These are phyloP conservation scores for Epistrophe grossulariae DNA, from an alignment of 2,888 invertebrate species.

Conservation along the genomic window DNA sequence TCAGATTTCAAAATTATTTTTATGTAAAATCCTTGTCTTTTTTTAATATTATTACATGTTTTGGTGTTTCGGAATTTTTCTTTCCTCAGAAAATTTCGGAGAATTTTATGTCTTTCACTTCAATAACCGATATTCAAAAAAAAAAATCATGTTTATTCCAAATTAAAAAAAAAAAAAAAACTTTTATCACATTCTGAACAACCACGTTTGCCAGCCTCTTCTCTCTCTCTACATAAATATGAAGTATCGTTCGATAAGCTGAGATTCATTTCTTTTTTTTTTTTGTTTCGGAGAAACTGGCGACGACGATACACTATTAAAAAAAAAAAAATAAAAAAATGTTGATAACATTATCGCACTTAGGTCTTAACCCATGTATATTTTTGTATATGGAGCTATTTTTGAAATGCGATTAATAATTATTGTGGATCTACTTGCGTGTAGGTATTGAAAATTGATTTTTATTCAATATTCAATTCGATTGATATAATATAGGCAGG, in stretches of 20 bases:
- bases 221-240: not conserved
- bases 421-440: slow-evolving; percentile 17
- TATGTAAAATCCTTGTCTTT: not conserved
- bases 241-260: slow-evolving; percentile 14
- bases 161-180: not conserved
- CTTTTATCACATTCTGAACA: not conserved
- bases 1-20: not conserved
- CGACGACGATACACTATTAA: slow-evolving; percentile 51
- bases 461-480: not conserved
- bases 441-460: not conserved
- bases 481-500: not conserved
- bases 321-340: slow-evolving; percentile 27
- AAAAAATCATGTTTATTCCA: not conserved
- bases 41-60: not conserved
- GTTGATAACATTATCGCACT: slow-evolving; percentile 69
- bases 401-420: slow-evolving; percentile 37
- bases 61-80: not conserved
- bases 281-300: slow-evolving; percentile 32
- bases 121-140: not conserved
- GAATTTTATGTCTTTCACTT: not conserved
- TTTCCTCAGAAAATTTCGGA: not conserved
- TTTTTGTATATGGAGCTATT: slow-evolving; percentile 59
- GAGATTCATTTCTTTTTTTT: slow-evolving; percentile 11
- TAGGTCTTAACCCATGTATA: slow-evolving; percentile 71
- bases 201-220: slow-evolving; percentile 6